Percentiles rank a stretch among this genome's conserved stretches.
These are phyloP conservation scores for Crotalus horridus DNA, from an alignment of 2,113 vertebrate genomes.

Conservation along the genomic window DNA sequence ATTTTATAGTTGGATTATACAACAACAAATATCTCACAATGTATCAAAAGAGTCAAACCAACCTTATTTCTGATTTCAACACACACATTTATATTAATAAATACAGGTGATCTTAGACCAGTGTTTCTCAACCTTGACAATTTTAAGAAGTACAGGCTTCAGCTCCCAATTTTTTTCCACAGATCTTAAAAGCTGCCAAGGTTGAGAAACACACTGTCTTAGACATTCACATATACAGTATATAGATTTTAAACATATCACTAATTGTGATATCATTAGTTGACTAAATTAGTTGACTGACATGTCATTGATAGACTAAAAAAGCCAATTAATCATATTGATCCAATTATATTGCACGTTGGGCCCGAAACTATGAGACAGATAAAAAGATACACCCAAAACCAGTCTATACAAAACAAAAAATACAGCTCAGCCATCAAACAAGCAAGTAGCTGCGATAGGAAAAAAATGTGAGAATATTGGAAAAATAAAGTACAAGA, in stretches of 20 bases:
- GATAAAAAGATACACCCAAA: background rate
- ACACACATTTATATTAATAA: background rate
- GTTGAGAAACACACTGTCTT: background rate
- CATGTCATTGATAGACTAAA: background rate
- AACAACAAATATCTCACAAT: background rate
- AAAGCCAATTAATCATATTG: background rate
- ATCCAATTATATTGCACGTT: background rate
- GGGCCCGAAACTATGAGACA: background rate
- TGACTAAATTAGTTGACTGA: background rate
- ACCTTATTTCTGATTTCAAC: background rate
- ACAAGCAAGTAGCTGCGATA: background rate
- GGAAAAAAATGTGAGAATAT: background rate
- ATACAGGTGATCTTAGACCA: background rate
- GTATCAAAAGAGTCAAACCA: background rate
- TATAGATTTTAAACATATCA: background rate
- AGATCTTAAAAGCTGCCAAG: background rate
- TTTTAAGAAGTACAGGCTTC: background rate
- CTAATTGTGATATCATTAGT: background rate
- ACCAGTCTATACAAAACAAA: background rate
- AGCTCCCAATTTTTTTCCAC: background rate
- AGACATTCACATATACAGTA: background rate
- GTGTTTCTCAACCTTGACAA: background rate
- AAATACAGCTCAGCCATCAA: background rate
- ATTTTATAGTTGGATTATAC: background rate
- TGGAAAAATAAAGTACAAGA: background rate